Conservation (phyloP, 2,113 vertebrate species). For the Ammodytes marinus region DNA sequence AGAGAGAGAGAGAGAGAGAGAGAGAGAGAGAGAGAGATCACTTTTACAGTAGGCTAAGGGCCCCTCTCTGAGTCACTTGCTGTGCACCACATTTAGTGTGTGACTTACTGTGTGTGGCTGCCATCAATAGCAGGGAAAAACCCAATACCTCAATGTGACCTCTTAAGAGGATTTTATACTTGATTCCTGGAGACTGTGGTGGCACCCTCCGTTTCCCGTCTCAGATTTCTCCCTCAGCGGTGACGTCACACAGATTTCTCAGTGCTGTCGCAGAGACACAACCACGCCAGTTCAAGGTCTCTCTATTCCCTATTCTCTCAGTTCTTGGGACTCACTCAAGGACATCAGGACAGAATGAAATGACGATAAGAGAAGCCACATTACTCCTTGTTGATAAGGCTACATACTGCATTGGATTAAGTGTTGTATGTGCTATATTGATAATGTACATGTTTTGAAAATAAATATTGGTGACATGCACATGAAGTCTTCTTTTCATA, state of each 20-base stretch:
- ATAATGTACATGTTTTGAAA: too few species aligned
- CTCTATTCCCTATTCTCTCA: background rate
- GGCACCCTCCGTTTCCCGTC: conserved; percentile 17
- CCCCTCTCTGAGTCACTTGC: conserved; percentile 25
- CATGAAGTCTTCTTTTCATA: too few species aligned
- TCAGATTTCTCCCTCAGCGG: conserved; percentile 49
- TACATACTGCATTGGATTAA: background rate
- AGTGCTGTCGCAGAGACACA: background rate
- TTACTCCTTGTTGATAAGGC: background rate
- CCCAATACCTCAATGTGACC: conserved; percentile 51
- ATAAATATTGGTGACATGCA: too few species aligned
- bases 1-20: background rate
- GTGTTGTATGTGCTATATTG: too few species aligned
- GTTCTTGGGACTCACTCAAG: background rate
- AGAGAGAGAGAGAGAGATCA: too few species aligned
- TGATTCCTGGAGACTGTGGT: conserved; percentile 5
- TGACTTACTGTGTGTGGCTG: conserved; percentile 31
- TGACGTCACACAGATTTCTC: conserved; percentile 37
- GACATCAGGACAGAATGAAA: background rate
- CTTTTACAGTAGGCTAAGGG: background rate
- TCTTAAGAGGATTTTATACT: conserved; percentile 51
- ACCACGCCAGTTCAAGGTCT: background rate
- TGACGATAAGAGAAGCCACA: background rate
- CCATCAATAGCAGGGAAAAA: conserved; percentile 4
- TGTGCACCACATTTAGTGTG: conserved; percentile 12